Evolutionary conservation across 2,888 invertebrate genomes (phyloP), one percentile per base, ranked within the genome.

Genomic region (Trichacis sp.): DNA sequence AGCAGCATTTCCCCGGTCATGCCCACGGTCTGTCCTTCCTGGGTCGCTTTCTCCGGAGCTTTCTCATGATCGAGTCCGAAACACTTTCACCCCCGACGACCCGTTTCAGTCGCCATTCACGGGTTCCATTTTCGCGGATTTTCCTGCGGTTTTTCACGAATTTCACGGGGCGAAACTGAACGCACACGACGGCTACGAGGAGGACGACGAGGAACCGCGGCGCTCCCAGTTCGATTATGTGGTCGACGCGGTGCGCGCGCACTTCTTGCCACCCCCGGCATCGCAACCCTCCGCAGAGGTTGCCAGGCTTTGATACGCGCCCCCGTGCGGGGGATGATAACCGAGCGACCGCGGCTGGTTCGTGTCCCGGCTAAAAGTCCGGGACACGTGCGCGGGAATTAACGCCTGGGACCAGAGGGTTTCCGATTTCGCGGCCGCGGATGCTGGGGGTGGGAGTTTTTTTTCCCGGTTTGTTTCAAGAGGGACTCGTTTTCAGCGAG

Each of bases 141-240:
- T 24, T 24, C 36, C 5, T 2, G 40, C 6, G 14, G 14, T 12
- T 40, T 12, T 12, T 4, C 6, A 11, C 11, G 11, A 33, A 6
- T 3, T 33, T 2, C 9, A 33, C 33, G 33, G 33, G 11, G 11
- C 33, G n/a, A n/a, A 33, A n/a, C 33, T 3, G n/a, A 6, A n/a
- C 2, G 33, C 33, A 33, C 40, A 58, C 47, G 42, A 20, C 62
- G 64, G 54, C 55, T 54, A 57, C 63, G 56, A 42, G 49, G 63
- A 49, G 24, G 73, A 74, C 76, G 78, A 81, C 79, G 75, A 75
- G 78, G 74, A 77, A 80, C 73, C 79, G 75, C 79, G 82, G 81
- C 82, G 82, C 83, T 83, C 83, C 83, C 81, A 78, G 83, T 82
- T 83, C 83, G 83, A 83, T 83, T 83, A 82, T 79, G 79, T 81